Evolutionary conservation across 2,113 vertebrate species (phyloP), one percentile per base, ranked within the genome.

Genomic region (Telmatochromis sp.): DNA sequence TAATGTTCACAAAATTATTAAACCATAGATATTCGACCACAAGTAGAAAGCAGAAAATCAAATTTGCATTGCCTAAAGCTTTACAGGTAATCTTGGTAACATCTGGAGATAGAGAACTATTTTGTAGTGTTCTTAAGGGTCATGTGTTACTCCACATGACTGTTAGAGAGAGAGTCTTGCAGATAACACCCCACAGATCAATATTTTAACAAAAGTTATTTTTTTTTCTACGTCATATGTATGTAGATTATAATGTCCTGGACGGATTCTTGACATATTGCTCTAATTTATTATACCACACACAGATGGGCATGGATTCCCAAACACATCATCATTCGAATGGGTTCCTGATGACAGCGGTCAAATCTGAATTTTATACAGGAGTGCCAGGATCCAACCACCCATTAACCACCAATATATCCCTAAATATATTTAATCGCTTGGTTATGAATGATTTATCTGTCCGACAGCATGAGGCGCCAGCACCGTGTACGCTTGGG

Each of bases 351-450:
- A 93, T 89, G 94, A 94, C 91, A 94, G 93, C 82, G 82, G 90
- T 92, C 90, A 91, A 87, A 90, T 91, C 87, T 92, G 89, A 93
- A 89, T 94, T 89, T 94, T 88, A 85, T 57, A 79, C 68, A 65
- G 37, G 40, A 80, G 83, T 85, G 93, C 94, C 94, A 93, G 91
- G 86, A 89, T 57, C 80, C 81, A 89, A 94, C 94, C 92, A 81
- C 88, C 88, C 93, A 93, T 94, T 91, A 93, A 95, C 91, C 93
- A 92, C 92, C 93, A 91, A 93, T 92, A 92, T 89, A 93, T 94
- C 90, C 93, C 90, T 94, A 93, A 89, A 93, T 93, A 88, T 88
- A 95, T 87, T 94, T 91, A 93, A 93, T 94, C 82, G 81, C 90
- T 90, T 73, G 86, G 92, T 93, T 94, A 80, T 86, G 88, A 90